Evolutionary conservation across 2,888 invertebrate genomes (phyloP).

Genomic region (Opisthograptis luteolata): DNA sequence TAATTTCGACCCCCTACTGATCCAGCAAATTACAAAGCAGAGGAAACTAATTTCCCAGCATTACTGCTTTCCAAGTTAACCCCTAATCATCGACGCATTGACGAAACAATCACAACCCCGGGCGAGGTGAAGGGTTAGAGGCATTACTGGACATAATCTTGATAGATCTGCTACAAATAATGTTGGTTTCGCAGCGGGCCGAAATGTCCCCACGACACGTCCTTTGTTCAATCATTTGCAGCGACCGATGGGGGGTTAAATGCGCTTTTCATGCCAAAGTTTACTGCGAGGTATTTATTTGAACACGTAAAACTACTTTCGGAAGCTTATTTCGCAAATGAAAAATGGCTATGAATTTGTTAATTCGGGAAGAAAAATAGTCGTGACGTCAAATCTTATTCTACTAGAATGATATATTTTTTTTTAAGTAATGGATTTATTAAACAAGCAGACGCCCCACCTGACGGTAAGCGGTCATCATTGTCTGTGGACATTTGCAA

Average conservation of each 20-base stretch:
- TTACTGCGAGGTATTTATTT: slow-evolving; percentile 24
- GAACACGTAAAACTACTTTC: slow-evolving; percentile 17
- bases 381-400: too few relatives aligned
- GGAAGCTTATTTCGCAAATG: slow-evolving; percentile 12
- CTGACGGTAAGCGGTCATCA: too few relatives aligned
- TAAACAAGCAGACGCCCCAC: too few relatives aligned
- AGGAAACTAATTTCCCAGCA: slow-evolving; percentile 52
- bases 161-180: slow-evolving; percentile 82
- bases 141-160: slow-evolving; percentile 78
- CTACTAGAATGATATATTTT: too few relatives aligned
- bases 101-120: slow-evolving; percentile 68
- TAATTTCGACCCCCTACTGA: slow-evolving; percentile 1
- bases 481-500: too few relatives aligned
- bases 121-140: slow-evolving; percentile 62
- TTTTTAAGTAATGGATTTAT: too few relatives aligned
- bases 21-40: slow-evolving; percentile 25
- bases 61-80: slow-evolving; percentile 50
- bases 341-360: slow-evolving; percentile 6
- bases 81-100: slow-evolving; percentile 75
- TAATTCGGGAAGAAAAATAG: too few relatives aligned
- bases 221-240: slow-evolving; percentile 31
- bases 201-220: slow-evolving; percentile 24
- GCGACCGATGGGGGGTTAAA: slow-evolving; percentile 30
- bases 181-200: slow-evolving; percentile 46
- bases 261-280: slow-evolving; percentile 36